Percentiles rank a stretch among this genome's conserved stretches.
These are phyloP conservation scores for Psilanteris sp. DNA, from an alignment of 1,140 invertebrate genomes.

Conservation along the genomic window DNA sequence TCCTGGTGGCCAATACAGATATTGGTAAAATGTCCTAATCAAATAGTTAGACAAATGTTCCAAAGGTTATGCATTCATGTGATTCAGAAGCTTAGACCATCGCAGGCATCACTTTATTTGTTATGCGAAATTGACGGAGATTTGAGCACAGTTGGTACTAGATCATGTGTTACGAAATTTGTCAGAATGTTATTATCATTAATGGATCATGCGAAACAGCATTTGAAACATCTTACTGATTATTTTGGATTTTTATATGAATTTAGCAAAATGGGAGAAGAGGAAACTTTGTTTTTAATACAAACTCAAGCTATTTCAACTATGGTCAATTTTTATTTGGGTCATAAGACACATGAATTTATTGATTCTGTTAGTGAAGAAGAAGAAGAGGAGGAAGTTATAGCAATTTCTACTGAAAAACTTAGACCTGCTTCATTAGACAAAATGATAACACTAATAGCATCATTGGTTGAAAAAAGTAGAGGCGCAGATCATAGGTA, in stretches of 20 bases:
- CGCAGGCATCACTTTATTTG: conserved; percentile 74
- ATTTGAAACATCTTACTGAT: conserved; percentile 92
- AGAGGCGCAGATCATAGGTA: conserved; percentile 85
- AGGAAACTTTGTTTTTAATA: conserved; percentile 93
- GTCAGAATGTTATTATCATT: conserved; percentile 93
- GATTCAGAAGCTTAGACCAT: conserved; percentile 88
- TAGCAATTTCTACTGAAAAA: conserved; percentile 86
- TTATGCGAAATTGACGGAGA: conserved; percentile 78
- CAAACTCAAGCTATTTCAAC: conserved; percentile 92
- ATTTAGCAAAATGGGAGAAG: conserved; percentile 96
- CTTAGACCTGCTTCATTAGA: conserved; percentile 93
- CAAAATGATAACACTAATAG: conserved; percentile 96
- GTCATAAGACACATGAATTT: conserved; percentile 86
- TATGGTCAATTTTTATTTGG: conserved; percentile 95
- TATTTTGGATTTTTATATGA: conserved; percentile 95
- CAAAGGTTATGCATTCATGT: conserved; percentile 96
- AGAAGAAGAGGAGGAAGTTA: conserved; percentile 89
- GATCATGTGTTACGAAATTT: conserved; percentile 94
- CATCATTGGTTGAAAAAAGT: conserved; percentile 92
- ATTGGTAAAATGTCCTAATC: conserved; percentile 96
- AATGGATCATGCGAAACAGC: conserved; percentile 93
- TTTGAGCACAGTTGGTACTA: conserved; percentile 85
- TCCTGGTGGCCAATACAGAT: conserved; percentile 98
- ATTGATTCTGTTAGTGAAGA: conserved; percentile 87
- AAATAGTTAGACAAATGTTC: conserved; percentile 96